Base-by-base conservation (phyloP, 2,113 vertebrate species). In the Megaptera novaeangliae region DNA sequence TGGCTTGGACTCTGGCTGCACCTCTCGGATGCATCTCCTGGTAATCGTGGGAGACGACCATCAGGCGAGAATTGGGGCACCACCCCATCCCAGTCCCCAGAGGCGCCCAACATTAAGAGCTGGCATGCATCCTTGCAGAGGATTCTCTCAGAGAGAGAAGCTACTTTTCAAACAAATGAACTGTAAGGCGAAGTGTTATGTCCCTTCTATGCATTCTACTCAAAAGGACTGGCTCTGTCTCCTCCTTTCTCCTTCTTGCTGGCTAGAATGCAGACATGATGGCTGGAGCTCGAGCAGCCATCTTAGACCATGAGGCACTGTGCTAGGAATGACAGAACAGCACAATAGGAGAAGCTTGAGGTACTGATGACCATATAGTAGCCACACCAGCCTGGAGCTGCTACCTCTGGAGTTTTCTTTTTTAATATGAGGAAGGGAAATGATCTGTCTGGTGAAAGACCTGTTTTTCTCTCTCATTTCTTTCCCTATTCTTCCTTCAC, bases 331-430 rank as follows among this genome's bases (percentile, higher is more conserved):
- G 14, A 20, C 69, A 66, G 69, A 25, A 68, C 20, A 29, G 29
- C 34, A 34, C 3, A 1, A 8, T 0, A 25, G 12, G 20, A 83
- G 55, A 66, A 36, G n/a, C 12, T 13, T 17, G 27, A 8, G 49
- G 36, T 13, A 8, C 17, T 9, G 5, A 12, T 14, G 66, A 7
- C 64, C 29, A 2, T 25, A 20, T 4, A 7, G 10, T 2, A 31
- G 17, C 55, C 46, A 2, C n/a, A 23, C 41, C 63, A 55, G 92
- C 71, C 57, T 25, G 7, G 2, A 61, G 72, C 23, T 41, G 25
- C 36, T 78, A 2, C 46, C 46, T 68, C 7, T 17, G 23, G n/a
- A 39, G 10, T 39, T 55, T 52, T 46, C 74, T 44, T 66, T 20
- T 55, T n/a, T 29, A 34, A 31, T 46, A 4, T 9, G 29, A 75